Evolutionary conservation across 2,888 invertebrate species (phyloP), one percentile per base, ranked within the genome.

Genomic region (Sclerodermus sp.): DNA sequence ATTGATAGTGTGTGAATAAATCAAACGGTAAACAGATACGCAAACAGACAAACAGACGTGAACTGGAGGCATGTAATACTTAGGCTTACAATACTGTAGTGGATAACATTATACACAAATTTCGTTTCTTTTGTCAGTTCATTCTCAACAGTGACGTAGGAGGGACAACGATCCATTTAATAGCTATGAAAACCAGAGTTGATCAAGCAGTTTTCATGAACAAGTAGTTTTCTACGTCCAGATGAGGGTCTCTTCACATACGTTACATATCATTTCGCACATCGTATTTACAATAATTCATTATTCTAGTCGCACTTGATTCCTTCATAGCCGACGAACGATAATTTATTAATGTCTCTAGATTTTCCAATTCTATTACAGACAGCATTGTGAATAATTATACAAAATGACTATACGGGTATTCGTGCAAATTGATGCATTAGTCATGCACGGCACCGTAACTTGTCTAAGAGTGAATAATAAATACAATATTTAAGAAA

Each of bases 61-160:
- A 56, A 61, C 58, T 49, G 59, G 63, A 64, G 61, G 60, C 58
- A 58, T 66, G 61, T 67, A 64, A 71, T 69, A 70, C 67, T 73
- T 68, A 70, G 66, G 60, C 66, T 71, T 73, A 73, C 70, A 72
- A 71, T 73, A 73, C 68, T 71, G 68, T 66, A 71, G 59, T 65
- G 62, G 69, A 64, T 68, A 67, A 70, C 63, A 66, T 66, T 62
- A 61, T 59, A 62, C 61, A 64, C 64, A 60, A 62, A 62, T 60
- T 64, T 53, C 49, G 36, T 38, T 42, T 17, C 47, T 31, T 42
- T 49, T 57, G 41, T 31, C 55, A 43, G 39, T 55, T 51, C 55
- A 49, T 47, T 47, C 34, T 47, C 49, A 49, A 42, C 47, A 52
- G 47, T 39, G 51, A 58, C 52, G 49, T 43, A 51, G 49, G 46